These are phyloP conservation scores for Spinibarbus caldwelli DNA, from an alignment of 2,797 vertebrate genomes.

Conservation along the genomic window DNA sequence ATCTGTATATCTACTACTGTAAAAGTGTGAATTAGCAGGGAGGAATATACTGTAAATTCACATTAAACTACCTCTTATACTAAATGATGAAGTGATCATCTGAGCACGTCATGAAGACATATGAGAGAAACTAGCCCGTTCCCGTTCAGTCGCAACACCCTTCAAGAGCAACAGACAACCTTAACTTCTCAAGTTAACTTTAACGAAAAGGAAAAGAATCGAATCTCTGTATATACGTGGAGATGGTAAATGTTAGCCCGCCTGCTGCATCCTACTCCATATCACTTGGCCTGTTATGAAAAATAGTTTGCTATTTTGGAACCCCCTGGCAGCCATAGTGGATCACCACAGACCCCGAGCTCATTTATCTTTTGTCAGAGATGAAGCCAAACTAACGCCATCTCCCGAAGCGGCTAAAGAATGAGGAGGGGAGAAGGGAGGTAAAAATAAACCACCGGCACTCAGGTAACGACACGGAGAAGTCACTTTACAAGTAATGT, in stretches of 20 bases:
- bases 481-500: conserved; percentile 87
- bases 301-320: conserved; percentile 99
- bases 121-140: not conserved
- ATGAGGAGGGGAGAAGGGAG: conserved; percentile 89
- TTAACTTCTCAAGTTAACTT: conserved; percentile 73
- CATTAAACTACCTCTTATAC: too few species aligned
- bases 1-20: not conserved
- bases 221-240: conserved; percentile 86
- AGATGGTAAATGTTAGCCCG: conserved; percentile 88
- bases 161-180: conserved; percentile 71
- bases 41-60: too few species aligned
- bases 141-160: conserved; percentile 33
- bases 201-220: conserved; percentile 81
- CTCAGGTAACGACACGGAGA: conserved; percentile 85
- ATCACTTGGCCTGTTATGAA: conserved; percentile 98
- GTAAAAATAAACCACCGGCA: conserved; percentile 93
- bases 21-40: too few species aligned
- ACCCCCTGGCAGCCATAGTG: conserved; percentile 98
- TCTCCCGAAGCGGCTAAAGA: conserved; percentile 95
- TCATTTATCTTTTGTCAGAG: conserved; percentile 99
- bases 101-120: too few species aligned
- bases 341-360: conserved; percentile 96
- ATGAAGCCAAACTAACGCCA: conserved; percentile 97
- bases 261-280: conserved; percentile 94
- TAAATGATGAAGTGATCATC: too few species aligned